Base-by-base conservation (phyloP, 2,113 vertebrate genomes). In the Ceratotherium simum region DNA sequence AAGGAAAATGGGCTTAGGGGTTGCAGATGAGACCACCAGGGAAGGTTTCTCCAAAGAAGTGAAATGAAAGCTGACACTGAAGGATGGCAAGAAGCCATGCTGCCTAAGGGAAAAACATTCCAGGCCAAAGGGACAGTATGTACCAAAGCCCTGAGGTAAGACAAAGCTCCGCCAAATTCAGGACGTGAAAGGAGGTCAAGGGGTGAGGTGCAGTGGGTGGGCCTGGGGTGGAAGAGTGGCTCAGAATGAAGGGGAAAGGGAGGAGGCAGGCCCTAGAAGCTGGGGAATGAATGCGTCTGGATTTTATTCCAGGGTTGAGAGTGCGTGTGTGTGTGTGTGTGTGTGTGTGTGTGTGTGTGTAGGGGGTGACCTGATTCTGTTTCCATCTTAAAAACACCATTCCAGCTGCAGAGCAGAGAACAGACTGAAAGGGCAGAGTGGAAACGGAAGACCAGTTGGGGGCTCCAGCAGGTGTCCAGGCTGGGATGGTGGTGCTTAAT, bases 401-500 rank as follows among this genome's bases (percentile, higher is more conserved):
- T 51, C 80, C n/a, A 83, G 70, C 46, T 83, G 20, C 58, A 88
- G 80, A 90, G 62, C 83, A 94, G 89, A 86, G 64, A 29, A 60
- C 33, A 54, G 54, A 46, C 67, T 8, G 27, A 31, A 23, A 96
- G 29, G 36, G 39, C 21, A 58, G 69, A 56, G 25, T 25, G 54
- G 72, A 80, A 65, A 54, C 6, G 8, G 21, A 65, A 79, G 46
- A 18, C 31, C 39, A 23, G 42, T 11, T 11, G 42, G 18, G 70
- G 42, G 9, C 16, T n/a, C 9, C 4, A 51, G 58, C 16, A 5
- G 67, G 29, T 5, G 31, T 21, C 9, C 36, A 62, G 23, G 62
- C 4, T 62, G 31, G 25, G 60, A 46, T 3, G 8, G 31, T 9
- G 20, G 56, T 39, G 13, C 29, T 16, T 78, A 93, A 46, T 2